These are phyloP conservation scores for Girardinus metallicus DNA, from an alignment of 2,797 vertebrate genomes.

Conservation along the genomic window DNA sequence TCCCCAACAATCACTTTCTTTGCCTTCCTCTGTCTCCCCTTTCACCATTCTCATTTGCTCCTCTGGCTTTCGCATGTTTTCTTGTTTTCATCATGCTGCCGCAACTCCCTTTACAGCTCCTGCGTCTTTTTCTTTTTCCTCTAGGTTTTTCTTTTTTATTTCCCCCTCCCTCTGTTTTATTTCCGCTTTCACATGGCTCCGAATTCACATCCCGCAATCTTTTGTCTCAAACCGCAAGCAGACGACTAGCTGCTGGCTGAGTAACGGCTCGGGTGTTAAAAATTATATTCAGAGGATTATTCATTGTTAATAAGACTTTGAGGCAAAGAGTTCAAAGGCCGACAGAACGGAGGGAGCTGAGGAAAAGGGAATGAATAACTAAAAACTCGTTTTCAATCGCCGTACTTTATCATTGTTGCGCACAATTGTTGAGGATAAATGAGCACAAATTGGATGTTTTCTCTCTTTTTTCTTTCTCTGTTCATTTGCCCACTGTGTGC, in stretches of 20 bases:
- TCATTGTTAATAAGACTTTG: slow-evolving; percentile 59
- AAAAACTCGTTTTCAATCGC: slow-evolving; percentile 36
- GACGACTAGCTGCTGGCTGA: slow-evolving; percentile 53
- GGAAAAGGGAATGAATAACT: slow-evolving; percentile 18
- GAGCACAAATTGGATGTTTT: slow-evolving; percentile 19
- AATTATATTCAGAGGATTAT: slow-evolving; percentile 61
- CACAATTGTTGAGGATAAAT: slow-evolving; percentile 39
- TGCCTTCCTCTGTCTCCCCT: not conserved
- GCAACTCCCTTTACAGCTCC: slow-evolving; percentile 34
- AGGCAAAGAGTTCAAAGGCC: slow-evolving; percentile 54
- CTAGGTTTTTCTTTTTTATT: slow-evolving; percentile 9
- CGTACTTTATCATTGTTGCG: slow-evolving; percentile 45
- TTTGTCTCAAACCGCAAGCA: slow-evolving; percentile 54
- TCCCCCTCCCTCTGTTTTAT: slow-evolving; percentile 10
- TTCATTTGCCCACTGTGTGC: slow-evolving; percentile 25
- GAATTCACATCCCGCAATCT: slow-evolving; percentile 65
- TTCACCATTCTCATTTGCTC: slow-evolving; percentile 14
- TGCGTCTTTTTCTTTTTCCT: slow-evolving; percentile 24
- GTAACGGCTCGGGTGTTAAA: slow-evolving; percentile 50
- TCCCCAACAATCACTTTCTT: slow-evolving; percentile 19
- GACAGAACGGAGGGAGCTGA: slow-evolving; percentile 11
- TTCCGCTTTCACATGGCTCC: slow-evolving; percentile 9
- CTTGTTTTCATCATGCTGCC: slow-evolving; percentile 46
- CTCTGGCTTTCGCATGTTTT: slow-evolving; percentile 31
- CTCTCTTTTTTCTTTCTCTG: slow-evolving; percentile 11